Conservation (phyloP, 2,113 vertebrate genomes). For the Kobus ellipsiprymnus region DNA sequence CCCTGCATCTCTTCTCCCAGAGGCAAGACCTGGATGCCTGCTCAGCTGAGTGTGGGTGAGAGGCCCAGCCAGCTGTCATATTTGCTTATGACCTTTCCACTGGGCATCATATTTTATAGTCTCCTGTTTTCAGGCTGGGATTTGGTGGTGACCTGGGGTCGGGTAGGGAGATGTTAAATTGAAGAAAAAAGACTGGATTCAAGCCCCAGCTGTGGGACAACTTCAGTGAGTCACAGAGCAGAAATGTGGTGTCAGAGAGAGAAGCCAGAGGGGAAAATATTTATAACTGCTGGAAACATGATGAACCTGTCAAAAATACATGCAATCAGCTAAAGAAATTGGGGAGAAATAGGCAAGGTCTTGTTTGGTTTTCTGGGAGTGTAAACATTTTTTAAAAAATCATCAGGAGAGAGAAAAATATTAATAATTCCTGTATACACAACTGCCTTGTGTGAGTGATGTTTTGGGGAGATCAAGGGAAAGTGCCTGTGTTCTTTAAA, state of each 20-base stretch:
- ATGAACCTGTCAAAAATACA: conserved; percentile 44
- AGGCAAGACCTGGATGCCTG: neutral
- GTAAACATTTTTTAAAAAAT: neutral
- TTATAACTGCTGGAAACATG: conserved; percentile 22
- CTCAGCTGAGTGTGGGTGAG: neutral
- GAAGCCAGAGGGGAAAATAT: conserved; percentile 4
- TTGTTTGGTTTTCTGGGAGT: neutral
- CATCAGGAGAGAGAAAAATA: neutral
- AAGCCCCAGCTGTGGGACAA: conserved; percentile 30
- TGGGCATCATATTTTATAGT: neutral
- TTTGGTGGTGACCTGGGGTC: neutral
- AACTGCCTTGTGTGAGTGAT: neutral
- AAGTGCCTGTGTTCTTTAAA: neutral
- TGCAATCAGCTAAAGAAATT: neutral
- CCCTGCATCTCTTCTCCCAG: neutral
- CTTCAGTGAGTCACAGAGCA: conserved; percentile 37
- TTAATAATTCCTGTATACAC: neutral
- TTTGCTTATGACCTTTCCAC: neutral
- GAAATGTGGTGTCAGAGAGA: conserved; percentile 38
- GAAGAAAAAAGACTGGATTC: conserved; percentile 14
- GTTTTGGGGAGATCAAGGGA: neutral
- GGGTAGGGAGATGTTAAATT: neutral
- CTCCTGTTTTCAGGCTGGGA: neutral
- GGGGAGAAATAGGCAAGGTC: neutral
- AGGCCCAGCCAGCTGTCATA: accelerated